Base-by-base conservation (phyloP, 2,113 vertebrate species). In the Gavialis gangeticus region DNA sequence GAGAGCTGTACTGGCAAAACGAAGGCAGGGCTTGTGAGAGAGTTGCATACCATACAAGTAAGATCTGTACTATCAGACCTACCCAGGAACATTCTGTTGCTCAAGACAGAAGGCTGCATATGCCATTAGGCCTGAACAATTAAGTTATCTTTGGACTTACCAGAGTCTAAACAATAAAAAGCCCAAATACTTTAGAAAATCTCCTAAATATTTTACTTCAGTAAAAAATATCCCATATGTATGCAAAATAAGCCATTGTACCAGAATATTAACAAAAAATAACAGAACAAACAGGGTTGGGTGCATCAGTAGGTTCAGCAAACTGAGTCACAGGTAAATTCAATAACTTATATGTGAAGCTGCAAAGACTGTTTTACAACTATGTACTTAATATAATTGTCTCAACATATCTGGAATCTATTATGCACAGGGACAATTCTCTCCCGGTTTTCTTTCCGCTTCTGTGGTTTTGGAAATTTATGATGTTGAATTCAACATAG, bases 401-500 rank as follows among this genome's bases (percentile, higher is more conserved):
- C 0, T 21, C 56, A 66, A 34, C 46, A 86, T 59, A 27, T 15
- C 62, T 92, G 62, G 88, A 12, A 3, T 94, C 24, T 21, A 69
- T 34, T n/a, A 10, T 1, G 2, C 37, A 24, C 1, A 10, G 79
- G 62, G 6, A 34, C 16, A 55, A 76, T 4, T n/a, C 80, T 79
- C 24, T 75, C 21, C n/a, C 28, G 21, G 16, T 69, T 84, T 77
- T 21, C 86, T 21, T 78, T 73, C 0, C 0, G 19, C 85, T 85
- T 85, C 4, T 80, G 17, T 57, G 21, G 5, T 15, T 84, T 89
- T 84, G 71, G 85, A 89, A 93, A 77, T 19, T 6, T 25, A 55
- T 30, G 11, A 22, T 90, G 15, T 19, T 85, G 79, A 90, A 95
- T 91, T 86, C 92, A 81, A 88, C 46, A 84, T 58, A 84, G 34